These are phyloP conservation scores for Ascidia mentula DNA, from an alignment of 23 tunicate genomes.

Conservation along the genomic window DNA sequence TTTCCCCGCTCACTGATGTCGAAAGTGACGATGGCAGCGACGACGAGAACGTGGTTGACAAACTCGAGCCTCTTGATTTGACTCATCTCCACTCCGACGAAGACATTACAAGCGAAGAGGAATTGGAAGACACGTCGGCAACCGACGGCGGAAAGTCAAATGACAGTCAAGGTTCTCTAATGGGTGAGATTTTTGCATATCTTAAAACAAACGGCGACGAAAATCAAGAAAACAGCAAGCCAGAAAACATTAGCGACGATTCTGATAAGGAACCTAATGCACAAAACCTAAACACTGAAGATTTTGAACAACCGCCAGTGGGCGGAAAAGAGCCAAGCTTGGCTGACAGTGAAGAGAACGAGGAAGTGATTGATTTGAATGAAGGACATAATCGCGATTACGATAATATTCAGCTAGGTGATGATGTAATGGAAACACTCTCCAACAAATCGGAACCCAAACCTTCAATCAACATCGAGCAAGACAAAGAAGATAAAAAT, in stretches of 20 bases:
- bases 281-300: background rate
- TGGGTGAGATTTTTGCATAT: background rate
- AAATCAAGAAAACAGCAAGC: background rate
- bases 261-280: background rate
- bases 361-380: background rate
- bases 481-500: background rate
- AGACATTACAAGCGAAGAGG: background rate
- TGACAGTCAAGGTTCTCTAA: background rate
- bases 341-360: background rate
- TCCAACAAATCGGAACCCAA: too few species aligned
- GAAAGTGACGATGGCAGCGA: background rate
- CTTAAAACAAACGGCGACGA: background rate
- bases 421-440: too few species aligned
- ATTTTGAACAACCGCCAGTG: background rate
- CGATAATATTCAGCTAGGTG: too few species aligned
- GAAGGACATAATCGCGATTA: too few species aligned
- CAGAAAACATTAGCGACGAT: background rate
- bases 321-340: background rate
- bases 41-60: background rate
- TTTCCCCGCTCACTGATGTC: background rate
- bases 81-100: background rate
- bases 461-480: background rate
- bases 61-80: background rate
- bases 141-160: background rate
- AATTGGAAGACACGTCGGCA: background rate